Base-by-base conservation (phyloP, 1,140 invertebrate species). In the Drosophila funebris region DNA sequence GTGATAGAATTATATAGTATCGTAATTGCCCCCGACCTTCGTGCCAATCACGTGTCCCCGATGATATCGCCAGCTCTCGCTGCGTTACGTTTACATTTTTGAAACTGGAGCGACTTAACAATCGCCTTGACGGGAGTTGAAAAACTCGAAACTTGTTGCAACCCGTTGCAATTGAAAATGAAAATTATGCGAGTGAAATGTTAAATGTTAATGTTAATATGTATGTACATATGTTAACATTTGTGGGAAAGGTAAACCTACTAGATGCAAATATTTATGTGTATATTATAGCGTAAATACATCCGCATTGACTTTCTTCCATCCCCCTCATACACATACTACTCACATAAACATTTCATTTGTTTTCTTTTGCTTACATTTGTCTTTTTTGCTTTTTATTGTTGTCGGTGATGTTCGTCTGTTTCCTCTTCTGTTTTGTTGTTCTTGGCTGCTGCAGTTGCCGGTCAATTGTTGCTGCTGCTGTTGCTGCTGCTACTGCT, bases 301-400 rank as follows among this genome's bases (percentile, higher is more conserved):
- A 52, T 41, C 41, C 41, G 46, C 22, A 31, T 44, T 39, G 41
- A 41, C 53, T 46, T 22, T 67, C 54, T 67, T 41, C 2, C 16
- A 41, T 24, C 22, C 20, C 22, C 16, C 31, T 18, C n/a, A 22
- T 3, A 13, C 41, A 44, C 13, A 9, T 8, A 22, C 27, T n/a
- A 33, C 46, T 4, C 27, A 16, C 22, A 4, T 16, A 37, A 9
- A 33, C 58, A 22, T 36, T 54, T 68, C 27, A 60, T 48, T 53
- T 57, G 8, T 37, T 66, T 57, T 57, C 18, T 56, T 44, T 33
- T 48, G 69, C 69, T 73, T 73, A 68, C 70, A 53, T 61, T 56
- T 53, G 11, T 36, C 9, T 7, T 41, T 36, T 52, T 29, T 44
- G 14, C 3, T 31, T 22, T 14, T 52, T 50, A 16, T 61, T 44